These are phyloP conservation scores for Mactromeris polynyma DNA, from an alignment of 2,888 invertebrate genomes.

Conservation along the genomic window DNA sequence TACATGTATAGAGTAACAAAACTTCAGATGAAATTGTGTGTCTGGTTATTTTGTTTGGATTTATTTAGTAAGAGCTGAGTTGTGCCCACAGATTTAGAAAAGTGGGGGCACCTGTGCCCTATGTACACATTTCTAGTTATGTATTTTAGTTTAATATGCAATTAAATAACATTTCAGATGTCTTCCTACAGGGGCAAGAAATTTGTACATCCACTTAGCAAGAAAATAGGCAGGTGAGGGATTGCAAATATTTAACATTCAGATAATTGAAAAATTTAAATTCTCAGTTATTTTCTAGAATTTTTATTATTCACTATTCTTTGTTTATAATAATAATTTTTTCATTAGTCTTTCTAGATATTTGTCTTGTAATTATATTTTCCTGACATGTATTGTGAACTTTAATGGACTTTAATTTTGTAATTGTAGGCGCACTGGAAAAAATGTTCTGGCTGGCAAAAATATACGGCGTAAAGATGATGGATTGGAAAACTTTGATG, in stretches of 20 bases:
- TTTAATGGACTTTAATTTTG: not conserved
- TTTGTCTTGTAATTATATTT: not conserved
- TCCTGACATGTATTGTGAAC: not conserved
- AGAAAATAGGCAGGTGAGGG: constrained; percentile 73
- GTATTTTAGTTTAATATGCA: too few species aligned
- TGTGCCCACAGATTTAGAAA: too few species aligned
- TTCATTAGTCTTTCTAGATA: not conserved
- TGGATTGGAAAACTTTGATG: constrained; percentile 81
- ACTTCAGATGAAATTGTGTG: too few species aligned
- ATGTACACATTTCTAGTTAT: too few species aligned
- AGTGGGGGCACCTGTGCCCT: too few species aligned
- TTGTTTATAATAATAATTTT: not conserved
- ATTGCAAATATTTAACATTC: not conserved
- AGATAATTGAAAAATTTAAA: not conserved
- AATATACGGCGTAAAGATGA: constrained; percentile 73
- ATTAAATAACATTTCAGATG: constrained; percentile 28
- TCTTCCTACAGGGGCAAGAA: constrained; percentile 34
- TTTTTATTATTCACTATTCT: not conserved
- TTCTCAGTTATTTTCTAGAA: not conserved
- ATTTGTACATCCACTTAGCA: constrained; percentile 72
- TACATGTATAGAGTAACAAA: too few species aligned
- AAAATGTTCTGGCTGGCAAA: constrained; percentile 75
- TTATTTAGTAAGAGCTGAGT: too few species aligned
- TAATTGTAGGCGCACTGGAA: constrained; percentile 73
- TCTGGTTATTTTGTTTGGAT: too few species aligned